Percentiles rank a stretch among this genome's conserved stretches.
These are phyloP conservation scores for Salvelinus namaycush DNA, from an alignment of 2,113 vertebrate genomes.

Conservation along the genomic window DNA sequence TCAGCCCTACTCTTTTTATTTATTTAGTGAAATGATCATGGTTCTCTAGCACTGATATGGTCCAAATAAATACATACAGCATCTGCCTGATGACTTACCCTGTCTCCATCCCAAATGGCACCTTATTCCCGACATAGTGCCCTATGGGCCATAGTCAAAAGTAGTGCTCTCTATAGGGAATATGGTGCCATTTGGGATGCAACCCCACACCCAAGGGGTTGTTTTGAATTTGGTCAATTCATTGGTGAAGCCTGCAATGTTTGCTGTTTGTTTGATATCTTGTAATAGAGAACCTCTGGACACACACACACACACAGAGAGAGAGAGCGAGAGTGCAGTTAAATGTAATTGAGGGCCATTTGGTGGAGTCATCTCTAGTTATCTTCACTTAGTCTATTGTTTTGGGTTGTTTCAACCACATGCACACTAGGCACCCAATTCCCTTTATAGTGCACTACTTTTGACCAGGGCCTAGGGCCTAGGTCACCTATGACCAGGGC, in stretches of 20 bases:
- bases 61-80: constrained; percentile 39
- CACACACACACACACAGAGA: too few species aligned
- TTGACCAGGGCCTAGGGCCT: too few species aligned
- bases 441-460: not conserved
- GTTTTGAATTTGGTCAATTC: constrained; percentile 35
- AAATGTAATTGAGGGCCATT: constrained; percentile 18
- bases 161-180: too few species aligned
- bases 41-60: constrained; percentile 21
- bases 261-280: constrained; percentile 32
- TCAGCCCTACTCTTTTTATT: constrained; percentile 38
- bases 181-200: too few species aligned
- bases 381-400: not conserved
- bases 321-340: not conserved
- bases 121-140: not conserved
- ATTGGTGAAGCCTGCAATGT: constrained; percentile 19
- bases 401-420: constrained; percentile 9
- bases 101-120: too few species aligned
- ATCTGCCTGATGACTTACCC: constrained; percentile 19
- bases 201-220: not conserved
- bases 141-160: too few species aligned
- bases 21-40: constrained; percentile 38
- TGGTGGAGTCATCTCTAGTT: constrained; percentile 23
- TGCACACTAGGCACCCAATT: too few species aligned
- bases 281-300: constrained; percentile 20
- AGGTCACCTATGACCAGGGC: not conserved